Base-by-base conservation (phyloP, 2,113 vertebrate genomes). In the Melospiza melodia region DNA sequence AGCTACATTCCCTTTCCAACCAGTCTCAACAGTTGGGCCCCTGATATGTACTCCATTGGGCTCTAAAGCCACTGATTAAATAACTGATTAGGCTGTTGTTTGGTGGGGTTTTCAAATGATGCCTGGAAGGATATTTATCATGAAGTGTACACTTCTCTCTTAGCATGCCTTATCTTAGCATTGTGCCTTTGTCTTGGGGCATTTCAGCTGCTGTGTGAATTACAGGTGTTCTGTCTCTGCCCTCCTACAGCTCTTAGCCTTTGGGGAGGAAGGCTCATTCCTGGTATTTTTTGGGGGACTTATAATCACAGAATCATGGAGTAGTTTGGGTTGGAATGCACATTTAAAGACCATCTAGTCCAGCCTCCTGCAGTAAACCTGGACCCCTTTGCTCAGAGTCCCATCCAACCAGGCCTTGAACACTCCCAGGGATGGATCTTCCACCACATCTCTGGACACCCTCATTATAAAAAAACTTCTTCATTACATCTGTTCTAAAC, bases 131-230 rank as follows among this genome's bases (percentile, higher is more conserved):
- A 15, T 84, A 0, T 20, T 54, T 48, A 8, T 7, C 9, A 1
- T 59, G 10, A 55, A 48, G 13, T 78, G 30, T 55, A 27, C 11
- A 1, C 12, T 67, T 12, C 6, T 71, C 5, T 78, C 22, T 92
- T 77, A 20, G 28, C 3, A 1, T 46, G 9, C 28, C 37, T 86
- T 21, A 30, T 37, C 44, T 63, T 59, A 23, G n/a, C n/a, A 3
- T 14, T 43, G 17, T 9, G 15, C 35, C 20, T 75, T 71, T 75
- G 22, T 57, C 43, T 49, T 0, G 0, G 0, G 5, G 21, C 3
- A 3, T 80, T 81, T 73, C 10, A 19, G 30, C 15, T 67, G 18
- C 44, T 39, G 4, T 31, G 30, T 35, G n/a, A 33, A 37, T 66
- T 33, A 20, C 11, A 28, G 49, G 24, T 68, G 24, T 41, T 48